Evolutionary conservation across 2,113 vertebrate genomes (phyloP).

Genomic region (Rattus rattus): DNA sequence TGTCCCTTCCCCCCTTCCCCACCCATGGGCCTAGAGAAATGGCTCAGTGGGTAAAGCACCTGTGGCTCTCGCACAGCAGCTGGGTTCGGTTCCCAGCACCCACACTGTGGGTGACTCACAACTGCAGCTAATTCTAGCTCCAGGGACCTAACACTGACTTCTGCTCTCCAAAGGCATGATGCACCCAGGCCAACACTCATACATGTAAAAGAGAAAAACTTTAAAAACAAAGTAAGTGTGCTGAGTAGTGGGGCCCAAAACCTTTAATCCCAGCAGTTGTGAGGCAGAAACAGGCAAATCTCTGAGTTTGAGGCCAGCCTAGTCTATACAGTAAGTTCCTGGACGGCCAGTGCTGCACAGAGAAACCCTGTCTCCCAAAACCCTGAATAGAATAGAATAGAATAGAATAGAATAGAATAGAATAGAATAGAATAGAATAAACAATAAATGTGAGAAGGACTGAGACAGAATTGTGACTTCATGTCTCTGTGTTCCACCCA

Average conservation of each 20-base stretch:
- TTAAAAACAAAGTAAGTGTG: background rate
- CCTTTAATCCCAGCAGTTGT: background rate
- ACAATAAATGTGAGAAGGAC: background rate
- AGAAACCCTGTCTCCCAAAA: background rate
- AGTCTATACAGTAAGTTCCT: background rate
- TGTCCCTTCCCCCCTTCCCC: background rate
- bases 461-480: background rate
- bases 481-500: background rate
- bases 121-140: background rate
- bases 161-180: no score
- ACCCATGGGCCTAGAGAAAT: background rate
- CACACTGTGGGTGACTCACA: background rate
- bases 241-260: background rate
- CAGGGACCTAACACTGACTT: background rate
- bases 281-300: background rate
- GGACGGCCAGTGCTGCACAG: background rate
- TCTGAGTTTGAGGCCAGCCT: background rate
- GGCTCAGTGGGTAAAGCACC: background rate
- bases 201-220: background rate
- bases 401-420: background rate
- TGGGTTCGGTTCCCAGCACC: background rate
- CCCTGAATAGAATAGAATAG: background rate
- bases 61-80: background rate
- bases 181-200: background rate
- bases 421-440: background rate